These are phyloP conservation scores for Aleiodes alternator DNA, from an alignment of 2,888 invertebrate species.

Conservation along the genomic window DNA sequence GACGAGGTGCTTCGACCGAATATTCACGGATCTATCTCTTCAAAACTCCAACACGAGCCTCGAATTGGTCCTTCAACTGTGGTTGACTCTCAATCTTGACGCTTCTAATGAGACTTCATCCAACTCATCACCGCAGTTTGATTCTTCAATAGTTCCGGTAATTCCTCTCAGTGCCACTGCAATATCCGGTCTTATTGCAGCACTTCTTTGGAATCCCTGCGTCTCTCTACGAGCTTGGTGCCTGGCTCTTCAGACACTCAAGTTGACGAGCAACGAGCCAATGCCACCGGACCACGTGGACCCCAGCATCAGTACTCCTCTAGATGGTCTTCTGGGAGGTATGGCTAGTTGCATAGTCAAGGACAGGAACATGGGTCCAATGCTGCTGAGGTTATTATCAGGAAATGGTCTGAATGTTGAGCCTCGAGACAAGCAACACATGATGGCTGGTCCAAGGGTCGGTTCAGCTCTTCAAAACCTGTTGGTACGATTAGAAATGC, in stretches of 20 bases:
- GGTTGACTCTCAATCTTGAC: conserved; percentile 89
- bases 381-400: conserved; percentile 82
- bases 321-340: conserved; percentile 75
- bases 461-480: conserved; percentile 85
- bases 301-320: conserved; percentile 64
- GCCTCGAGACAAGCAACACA: conserved; percentile 77
- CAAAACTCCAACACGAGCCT: conserved; percentile 84
- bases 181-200: conserved; percentile 81
- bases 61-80: conserved; percentile 89
- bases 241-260: conserved; percentile 85
- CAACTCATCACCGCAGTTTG: conserved; percentile 76
- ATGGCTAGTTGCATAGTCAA: conserved; percentile 82
- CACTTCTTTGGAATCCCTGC: conserved; percentile 82
- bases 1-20: conserved; percentile 82
- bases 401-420: conserved; percentile 79
- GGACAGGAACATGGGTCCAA: conserved; percentile 82
- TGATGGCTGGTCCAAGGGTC: conserved; percentile 85
- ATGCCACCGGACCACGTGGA: conserved; percentile 64
- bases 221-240: conserved; percentile 88
- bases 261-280: conserved; percentile 83
- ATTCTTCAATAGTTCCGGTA: conserved; percentile 79
- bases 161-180: conserved; percentile 82
- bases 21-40: conserved; percentile 82
- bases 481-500: conserved; percentile 82
- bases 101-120: conserved; percentile 74